Evolutionary conservation across 2,797 vertebrate species (phyloP), one percentile per base, ranked within the genome.

Genomic region (Hydrocynus forskahlii): DNA sequence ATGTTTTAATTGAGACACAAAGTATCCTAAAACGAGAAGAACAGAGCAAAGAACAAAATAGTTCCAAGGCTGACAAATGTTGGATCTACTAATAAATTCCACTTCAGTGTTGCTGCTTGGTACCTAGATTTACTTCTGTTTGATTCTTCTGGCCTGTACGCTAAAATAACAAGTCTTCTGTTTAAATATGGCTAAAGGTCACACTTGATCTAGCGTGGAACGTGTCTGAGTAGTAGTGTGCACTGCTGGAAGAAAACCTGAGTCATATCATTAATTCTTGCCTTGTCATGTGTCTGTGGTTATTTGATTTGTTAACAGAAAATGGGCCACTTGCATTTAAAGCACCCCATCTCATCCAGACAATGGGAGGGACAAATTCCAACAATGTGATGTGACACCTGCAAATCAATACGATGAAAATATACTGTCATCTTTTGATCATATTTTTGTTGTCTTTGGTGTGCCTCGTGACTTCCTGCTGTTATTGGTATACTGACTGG

Each of bases 251-350:
- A 55, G 8, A 54, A 55, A 17, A 5, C 16, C 48, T 71, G 0
- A 35, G 50, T 75, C 21, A 57, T 50, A 64, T 67, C n/a, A 45
- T 59, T 19, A 25, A 66, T n/a, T 12, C 19, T 21, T 16, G 23
- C n/a, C 40, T 67, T 29, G 14, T 60, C 43, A 62, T 40, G 40
- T 40, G 16, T 17, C 43, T 76, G 43, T 29, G 38, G 54, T 50
- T 55, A 52, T 4, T 40, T 67, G 64, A 67, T 67, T 67, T 67
- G 38, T 43, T 67, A 67, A 43, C 7, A n/a, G 64, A 40, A 71
- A 71, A 71, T 75, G 43, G 38, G 19, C 57, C 21, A 23, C 23
- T 35, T 75, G 10, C 66, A 38, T 54, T 69, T 60, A 62, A 62
- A 52, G 25, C n/a, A 63, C 40, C 7, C 13, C 9, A 25, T 23